A percentile compares a stretch with the other conserved stretches of the same genome.
Evolutionary conservation across 2,797 vertebrate genomes (phyloP).

Genomic region (Anguilla anguilla): DNA sequence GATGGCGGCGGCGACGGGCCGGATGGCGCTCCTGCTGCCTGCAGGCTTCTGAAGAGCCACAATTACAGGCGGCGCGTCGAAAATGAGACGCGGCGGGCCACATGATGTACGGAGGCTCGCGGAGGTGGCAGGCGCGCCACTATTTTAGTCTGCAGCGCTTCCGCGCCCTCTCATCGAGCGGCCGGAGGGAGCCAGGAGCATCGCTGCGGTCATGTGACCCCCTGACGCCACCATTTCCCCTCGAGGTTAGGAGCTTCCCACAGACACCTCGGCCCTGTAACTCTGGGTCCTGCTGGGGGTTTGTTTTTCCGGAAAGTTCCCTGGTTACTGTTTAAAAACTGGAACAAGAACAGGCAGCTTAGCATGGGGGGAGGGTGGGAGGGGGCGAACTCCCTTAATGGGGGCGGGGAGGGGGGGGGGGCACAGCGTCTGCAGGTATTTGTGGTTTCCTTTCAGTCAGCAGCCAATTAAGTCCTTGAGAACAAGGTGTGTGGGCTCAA

Average conservation of each 20-base stretch:
- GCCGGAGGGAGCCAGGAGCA: conserved; percentile 45
- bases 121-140: conserved; percentile 35
- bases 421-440: no score
- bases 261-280: background rate
- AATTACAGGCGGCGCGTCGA: conserved; percentile 30
- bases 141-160: conserved; percentile 26
- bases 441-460: no score
- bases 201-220: conserved; percentile 6
- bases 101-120: conserved; percentile 21
- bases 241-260: background rate
- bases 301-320: no score
- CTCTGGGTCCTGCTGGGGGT: background rate
- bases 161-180: conserved; percentile 22
- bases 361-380: no score
- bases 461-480: no score
- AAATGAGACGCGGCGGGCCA: conserved; percentile 24
- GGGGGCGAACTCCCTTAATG: no score
- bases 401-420: no score
- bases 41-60: conserved; percentile 26
- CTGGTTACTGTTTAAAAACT: no score
- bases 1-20: conserved; percentile 20
- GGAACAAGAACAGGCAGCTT: no score
- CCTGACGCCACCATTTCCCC: background rate
- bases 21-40: background rate
- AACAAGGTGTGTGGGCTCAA: no score